Conservation (phyloP, 2,888 invertebrate genomes). For the Apeira syringaria region DNA sequence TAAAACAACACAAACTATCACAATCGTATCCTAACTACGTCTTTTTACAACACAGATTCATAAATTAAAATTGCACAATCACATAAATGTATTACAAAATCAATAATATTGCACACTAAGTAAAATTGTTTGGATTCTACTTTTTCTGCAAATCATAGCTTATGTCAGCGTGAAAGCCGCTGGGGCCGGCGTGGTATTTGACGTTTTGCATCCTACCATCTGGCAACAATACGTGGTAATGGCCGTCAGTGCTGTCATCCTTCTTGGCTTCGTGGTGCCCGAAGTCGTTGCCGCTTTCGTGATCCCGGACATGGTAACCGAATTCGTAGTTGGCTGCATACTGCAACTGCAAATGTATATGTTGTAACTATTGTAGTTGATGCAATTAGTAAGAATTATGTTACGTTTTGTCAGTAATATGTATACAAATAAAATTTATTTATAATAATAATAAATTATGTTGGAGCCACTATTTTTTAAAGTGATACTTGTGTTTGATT, state of each 20-base stretch:
- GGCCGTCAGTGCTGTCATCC: conserved; percentile 87
- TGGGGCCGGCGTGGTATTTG: conserved; percentile 89
- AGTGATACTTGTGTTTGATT: no score
- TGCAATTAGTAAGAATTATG: no score
- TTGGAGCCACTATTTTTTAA: no score
- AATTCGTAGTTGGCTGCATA: conserved; percentile 86
- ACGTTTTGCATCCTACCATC: conserved; percentile 92
- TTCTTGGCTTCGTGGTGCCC: conserved; percentile 89
- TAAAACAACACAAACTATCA: conserved; percentile 10
- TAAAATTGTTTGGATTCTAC: conserved; percentile 1
- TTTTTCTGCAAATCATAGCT: conserved; percentile 79
- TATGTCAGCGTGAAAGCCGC: conserved; percentile 91
- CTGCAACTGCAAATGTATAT: conserved; percentile 78
- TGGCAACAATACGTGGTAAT: conserved; percentile 90
- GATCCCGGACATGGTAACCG: conserved; percentile 89
- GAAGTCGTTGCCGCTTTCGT: conserved; percentile 88
- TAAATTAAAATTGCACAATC: conserved; percentile 5
- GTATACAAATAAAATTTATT: no score
- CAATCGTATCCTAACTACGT: conserved; percentile 1
- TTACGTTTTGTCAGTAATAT: no score
- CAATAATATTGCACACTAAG: conserved; percentile 17
- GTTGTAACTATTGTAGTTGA: no score
- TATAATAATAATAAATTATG: no score
- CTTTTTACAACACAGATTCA: background rate
- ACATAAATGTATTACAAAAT: background rate